Conservation (phyloP, 1,140 invertebrate genomes). For the Anastatus disparis region DNA sequence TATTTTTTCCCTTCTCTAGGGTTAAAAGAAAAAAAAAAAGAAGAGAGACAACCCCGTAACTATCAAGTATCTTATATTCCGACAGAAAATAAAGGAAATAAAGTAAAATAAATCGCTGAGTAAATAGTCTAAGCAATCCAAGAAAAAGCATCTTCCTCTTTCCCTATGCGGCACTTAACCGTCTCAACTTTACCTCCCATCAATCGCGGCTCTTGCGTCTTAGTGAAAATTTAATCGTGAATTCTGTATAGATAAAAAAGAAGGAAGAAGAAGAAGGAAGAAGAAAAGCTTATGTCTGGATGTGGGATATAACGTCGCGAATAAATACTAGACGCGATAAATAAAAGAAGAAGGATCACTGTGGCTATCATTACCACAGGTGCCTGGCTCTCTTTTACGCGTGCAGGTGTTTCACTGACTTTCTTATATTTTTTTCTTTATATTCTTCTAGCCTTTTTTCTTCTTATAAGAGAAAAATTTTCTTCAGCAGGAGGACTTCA, state of each 20-base stretch:
- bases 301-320: background rate
- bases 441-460: no score
- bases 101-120: slow-evolving; percentile 4
- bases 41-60: background rate
- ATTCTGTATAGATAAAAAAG: no score
- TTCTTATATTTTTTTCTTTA: no score
- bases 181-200: slow-evolving; percentile 1
- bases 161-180: background rate
- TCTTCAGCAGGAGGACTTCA: slow-evolving; percentile 49
- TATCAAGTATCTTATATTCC: no score
- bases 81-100: no score
- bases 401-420: no score
- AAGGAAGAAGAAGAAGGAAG: no score
- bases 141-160: slow-evolving; percentile 10
- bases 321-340: slow-evolving; percentile 34
- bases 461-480: no score
- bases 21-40: background rate
- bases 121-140: slow-evolving; percentile 4
- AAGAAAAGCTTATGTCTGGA: no score
- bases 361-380: slow-evolving; percentile 18
- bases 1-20: no score
- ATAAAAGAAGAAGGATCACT: slow-evolving; percentile 29
- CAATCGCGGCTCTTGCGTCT: slow-evolving; percentile 8
- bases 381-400: no score
- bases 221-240: slow-evolving; percentile 20